Conservation (phyloP, 2,113 vertebrate genomes). For the Calidris pygmaea region DNA sequence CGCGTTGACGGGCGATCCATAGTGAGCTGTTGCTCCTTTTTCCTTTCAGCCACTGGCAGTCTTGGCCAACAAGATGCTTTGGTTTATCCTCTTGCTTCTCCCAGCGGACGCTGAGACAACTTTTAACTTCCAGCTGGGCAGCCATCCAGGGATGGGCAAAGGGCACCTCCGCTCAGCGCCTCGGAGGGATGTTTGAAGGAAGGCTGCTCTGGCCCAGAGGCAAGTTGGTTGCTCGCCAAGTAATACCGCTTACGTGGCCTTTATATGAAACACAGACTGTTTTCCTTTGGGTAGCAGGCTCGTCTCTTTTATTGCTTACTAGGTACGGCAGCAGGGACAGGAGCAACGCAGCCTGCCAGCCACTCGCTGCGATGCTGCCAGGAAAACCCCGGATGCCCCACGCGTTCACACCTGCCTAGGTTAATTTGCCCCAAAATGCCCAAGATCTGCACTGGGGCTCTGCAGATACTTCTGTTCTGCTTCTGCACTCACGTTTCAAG, state of each 20-base stretch:
- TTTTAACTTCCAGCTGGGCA: not conserved
- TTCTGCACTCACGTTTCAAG: not conserved
- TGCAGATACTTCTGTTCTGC: not conserved
- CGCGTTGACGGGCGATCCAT: not conserved
- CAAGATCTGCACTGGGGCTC: not conserved
- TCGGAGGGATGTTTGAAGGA: not conserved
- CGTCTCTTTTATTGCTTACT: not conserved
- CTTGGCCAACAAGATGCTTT: not conserved
- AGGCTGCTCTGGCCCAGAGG: not conserved
- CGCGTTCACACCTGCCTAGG: not conserved
- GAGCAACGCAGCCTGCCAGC: not conserved
- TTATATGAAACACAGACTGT: conserved; percentile 16
- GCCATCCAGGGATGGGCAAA: not conserved
- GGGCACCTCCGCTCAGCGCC: not conserved
- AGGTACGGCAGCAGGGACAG: not conserved
- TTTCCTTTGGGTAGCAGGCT: conserved; percentile 24
- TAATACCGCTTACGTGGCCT: not conserved
- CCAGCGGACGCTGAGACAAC: not conserved
- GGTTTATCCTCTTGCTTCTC: not conserved
- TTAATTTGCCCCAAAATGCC: no score
- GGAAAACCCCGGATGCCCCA: not conserved
- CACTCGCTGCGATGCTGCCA: not conserved
- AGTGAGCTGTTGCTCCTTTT: not conserved
- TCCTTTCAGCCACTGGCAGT: not conserved
- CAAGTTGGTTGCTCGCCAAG: not conserved